These are phyloP conservation scores for Meganola albula DNA, from an alignment of 2,888 invertebrate genomes.

Conservation along the genomic window DNA sequence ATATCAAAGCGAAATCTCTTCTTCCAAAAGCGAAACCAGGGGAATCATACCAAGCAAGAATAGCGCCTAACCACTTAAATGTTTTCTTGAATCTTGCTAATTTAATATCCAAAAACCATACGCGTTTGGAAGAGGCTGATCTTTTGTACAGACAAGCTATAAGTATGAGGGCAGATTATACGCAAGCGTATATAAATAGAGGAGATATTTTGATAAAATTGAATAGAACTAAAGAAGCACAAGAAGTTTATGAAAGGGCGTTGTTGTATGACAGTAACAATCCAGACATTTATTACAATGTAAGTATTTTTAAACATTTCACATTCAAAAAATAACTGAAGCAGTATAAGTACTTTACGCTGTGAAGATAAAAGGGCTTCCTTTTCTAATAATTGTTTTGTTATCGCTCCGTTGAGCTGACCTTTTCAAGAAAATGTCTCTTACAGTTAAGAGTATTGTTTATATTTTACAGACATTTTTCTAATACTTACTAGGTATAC, in stretches of 20 bases:
- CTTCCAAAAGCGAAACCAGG: slow-evolving; percentile 95
- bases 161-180: slow-evolving; percentile 97
- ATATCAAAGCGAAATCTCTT: slow-evolving; percentile 91
- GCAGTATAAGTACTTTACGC: too few relatives aligned
- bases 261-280: slow-evolving; percentile 94
- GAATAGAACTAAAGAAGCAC: slow-evolving; percentile 95
- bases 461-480: too few relatives aligned
- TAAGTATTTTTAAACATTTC: slow-evolving; percentile 80
- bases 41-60: slow-evolving; percentile 95
- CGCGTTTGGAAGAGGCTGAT: slow-evolving; percentile 95
- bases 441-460: too few relatives aligned
- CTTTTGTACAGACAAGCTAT: slow-evolving; percentile 96
- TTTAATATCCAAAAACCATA: slow-evolving; percentile 94
- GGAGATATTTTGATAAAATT: slow-evolving; percentile 97
- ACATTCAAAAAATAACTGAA: too few relatives aligned
- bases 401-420: too few relatives aligned
- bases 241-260: slow-evolving; percentile 95
- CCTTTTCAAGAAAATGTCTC: too few relatives aligned
- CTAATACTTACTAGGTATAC: too few relatives aligned
- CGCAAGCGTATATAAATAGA: slow-evolving; percentile 97
- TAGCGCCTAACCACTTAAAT: slow-evolving; percentile 96
- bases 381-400: too few relatives aligned
- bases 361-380: too few relatives aligned
- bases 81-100: slow-evolving; percentile 97
- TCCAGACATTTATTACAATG: slow-evolving; percentile 96